These are phyloP conservation scores for Theristus sp. DNA, from an alignment of 2,888 invertebrate species.

Conservation along the genomic window DNA sequence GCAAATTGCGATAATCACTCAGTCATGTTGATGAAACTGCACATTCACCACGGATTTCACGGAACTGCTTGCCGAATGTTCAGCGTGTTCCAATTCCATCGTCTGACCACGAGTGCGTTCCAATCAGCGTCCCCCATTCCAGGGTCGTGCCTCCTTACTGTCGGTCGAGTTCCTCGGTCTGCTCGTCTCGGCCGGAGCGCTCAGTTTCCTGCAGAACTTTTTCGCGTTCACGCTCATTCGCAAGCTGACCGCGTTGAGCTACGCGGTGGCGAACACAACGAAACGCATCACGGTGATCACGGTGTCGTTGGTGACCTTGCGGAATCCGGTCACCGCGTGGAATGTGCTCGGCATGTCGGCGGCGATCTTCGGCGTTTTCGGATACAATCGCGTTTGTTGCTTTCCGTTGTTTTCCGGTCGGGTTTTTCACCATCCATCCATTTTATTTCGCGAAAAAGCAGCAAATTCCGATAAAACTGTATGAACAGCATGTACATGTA, in stretches of 20 bases:
- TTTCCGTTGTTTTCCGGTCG: neutral
- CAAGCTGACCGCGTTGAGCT: conserved; percentile 69
- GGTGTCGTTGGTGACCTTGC: conserved; percentile 62
- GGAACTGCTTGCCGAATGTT: too few species aligned
- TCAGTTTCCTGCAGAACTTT: conserved; percentile 84
- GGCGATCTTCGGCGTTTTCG: conserved; percentile 69
- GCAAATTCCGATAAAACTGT: too few species aligned
- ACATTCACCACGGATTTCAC: too few species aligned
- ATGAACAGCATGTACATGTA: too few species aligned
- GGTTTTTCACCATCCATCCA: too few species aligned
- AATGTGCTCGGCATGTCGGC: conserved; percentile 76
- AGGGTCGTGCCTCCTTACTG: too few species aligned
- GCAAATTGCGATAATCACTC: too few species aligned
- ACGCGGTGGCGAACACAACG: conserved; percentile 83
- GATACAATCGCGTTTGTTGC: conserved; percentile 59
- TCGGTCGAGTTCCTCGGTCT: conserved; percentile 65
- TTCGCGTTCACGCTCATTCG: conserved; percentile 81
- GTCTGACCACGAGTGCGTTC: too few species aligned
- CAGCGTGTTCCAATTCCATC: too few species aligned
- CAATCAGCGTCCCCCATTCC: too few species aligned
- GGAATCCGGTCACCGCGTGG: conserved; percentile 68
- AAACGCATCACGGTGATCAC: conserved; percentile 79
- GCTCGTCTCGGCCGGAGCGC: conserved; percentile 50
- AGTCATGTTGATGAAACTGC: too few species aligned
- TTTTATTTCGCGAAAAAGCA: too few species aligned